Base-by-base conservation (phyloP, 1,140 invertebrate species). In the Bradysia coprophila region DNA sequence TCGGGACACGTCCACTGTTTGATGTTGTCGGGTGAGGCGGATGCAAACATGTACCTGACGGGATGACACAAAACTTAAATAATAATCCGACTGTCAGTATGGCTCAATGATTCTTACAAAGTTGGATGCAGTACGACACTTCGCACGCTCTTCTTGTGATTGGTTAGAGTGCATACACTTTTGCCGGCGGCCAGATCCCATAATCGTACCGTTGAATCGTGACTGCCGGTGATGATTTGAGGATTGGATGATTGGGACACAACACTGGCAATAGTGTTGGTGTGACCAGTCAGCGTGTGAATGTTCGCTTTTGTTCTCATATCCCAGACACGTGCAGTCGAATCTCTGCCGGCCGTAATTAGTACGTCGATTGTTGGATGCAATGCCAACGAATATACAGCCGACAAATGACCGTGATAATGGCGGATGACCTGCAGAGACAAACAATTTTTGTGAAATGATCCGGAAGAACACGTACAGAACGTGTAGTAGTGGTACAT, bases 1-100 rank as follows among this genome's bases (percentile, higher is more conserved):
- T 98, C 91, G 0, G 93, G 94, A 60, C 92, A 95, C 59, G 88
- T 92, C 95, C 95, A 99, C 58, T 98, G 89, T 60, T 98, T 99
- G 42, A 99, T 93, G 57, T 98, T 98, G 59, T 99, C 95, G 0
- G 96, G 90, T 1, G 92, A 96, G 1, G 87, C 95, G 2, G 91
- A 96, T 1, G 89, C 94, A 64, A 99, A 98, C 69, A 92, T 95
- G 57, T 96, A 86, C 43, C 77, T 79, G 50, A 45, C 59, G 51
- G 51, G 49, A 37, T 24, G 45, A 31, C 31, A 45, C 34, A 3
- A 34, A 34, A 34, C n/a, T n/a, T n/a, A n/a, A n/a, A n/a, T n/a
- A n/a, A n/a, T n/a, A n/a, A n/a, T n/a, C n/a, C n/a, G n/a, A n/a
- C n/a, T n/a, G n/a, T n/a, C n/a, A n/a, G n/a, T n/a, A n/a, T n/a